These are phyloP conservation scores for Labeo rohita DNA, from an alignment of 2,113 vertebrate species.

Conservation along the genomic window DNA sequence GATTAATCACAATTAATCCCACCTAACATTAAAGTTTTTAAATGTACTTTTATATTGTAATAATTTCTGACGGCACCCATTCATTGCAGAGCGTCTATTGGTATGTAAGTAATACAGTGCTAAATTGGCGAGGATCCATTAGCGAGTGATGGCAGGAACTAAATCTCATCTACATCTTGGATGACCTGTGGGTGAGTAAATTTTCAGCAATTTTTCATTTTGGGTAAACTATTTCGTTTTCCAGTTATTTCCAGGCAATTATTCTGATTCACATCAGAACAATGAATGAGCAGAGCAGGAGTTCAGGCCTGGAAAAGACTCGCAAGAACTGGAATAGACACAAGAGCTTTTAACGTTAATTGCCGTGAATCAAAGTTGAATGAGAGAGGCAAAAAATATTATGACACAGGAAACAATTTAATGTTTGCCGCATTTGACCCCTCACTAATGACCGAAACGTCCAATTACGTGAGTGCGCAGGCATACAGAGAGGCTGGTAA, in stretches of 20 bases:
- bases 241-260: background rate
- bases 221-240: background rate
- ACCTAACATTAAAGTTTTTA: too few relatives aligned
- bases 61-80: too few relatives aligned
- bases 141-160: too few relatives aligned
- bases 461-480: slow-evolving; percentile 23
- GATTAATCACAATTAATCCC: too few relatives aligned
- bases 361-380: slow-evolving; percentile 18
- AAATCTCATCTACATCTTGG: background rate
- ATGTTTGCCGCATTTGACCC: slow-evolving; percentile 40
- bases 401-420: slow-evolving; percentile 44
- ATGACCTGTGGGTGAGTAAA: background rate
- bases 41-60: too few relatives aligned
- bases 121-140: too few relatives aligned
- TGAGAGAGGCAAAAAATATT: slow-evolving; percentile 42
- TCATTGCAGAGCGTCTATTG: background rate
- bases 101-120: too few relatives aligned
- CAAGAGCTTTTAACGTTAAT: slow-evolving; percentile 3
- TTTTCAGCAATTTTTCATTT: background rate
- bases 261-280: slow-evolving; percentile 2
- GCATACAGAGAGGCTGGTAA: slow-evolving; percentile 28
- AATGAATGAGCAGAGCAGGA: background rate
- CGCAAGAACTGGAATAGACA: background rate
- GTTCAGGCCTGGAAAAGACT: slow-evolving; percentile 10
- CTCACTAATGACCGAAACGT: slow-evolving; percentile 35